phyloP scores from a whole-genome alignment of 2,113 vertebrate species.

The Hippocampus barbouri region DNA sequence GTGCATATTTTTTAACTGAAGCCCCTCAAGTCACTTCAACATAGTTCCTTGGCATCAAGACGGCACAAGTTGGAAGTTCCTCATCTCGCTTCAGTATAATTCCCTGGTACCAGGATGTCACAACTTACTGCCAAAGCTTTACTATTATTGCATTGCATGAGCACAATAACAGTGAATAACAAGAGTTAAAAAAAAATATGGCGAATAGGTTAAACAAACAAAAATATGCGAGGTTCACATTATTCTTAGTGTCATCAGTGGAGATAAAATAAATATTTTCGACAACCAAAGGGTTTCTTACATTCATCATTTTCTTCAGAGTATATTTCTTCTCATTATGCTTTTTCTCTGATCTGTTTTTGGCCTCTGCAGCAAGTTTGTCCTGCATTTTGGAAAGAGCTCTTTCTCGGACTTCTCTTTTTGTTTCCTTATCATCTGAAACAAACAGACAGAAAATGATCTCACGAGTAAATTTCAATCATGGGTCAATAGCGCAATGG shows the following conservation, averaged over 20 bases:
- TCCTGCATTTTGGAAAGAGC: constrained; percentile 79
- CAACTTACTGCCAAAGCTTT: not conserved
- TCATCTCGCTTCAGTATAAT: not conserved
- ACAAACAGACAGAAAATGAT: not conserved
- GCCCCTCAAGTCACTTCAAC: not conserved
- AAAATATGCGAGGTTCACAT: too few relatives aligned
- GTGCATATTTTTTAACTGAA: not conserved
- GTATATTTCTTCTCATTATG: constrained; percentile 79
- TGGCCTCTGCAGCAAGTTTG: constrained; percentile 68
- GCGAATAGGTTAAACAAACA: too few relatives aligned
- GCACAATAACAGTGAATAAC: too few relatives aligned
- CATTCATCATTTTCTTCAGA: constrained; percentile 85
- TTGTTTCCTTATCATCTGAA: constrained; percentile 77
- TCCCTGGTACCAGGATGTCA: too few relatives aligned
- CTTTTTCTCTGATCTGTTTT: constrained; percentile 69
- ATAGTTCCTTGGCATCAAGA: not conserved
- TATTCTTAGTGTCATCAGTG: not conserved
- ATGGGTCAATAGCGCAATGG: not conserved
- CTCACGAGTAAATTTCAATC: not conserved
- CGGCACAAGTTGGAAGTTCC: not conserved
- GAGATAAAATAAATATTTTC: not conserved
- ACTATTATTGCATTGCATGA: too few relatives aligned
- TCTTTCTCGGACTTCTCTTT: constrained; percentile 75
- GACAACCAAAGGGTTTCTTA: constrained; percentile 9
- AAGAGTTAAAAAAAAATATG: too few relatives aligned